A percentile compares a stretch with the other conserved stretches of the same genome.
Evolutionary conservation across 1,140 invertebrate genomes (phyloP).

Genomic region (Nebria ingens): DNA sequence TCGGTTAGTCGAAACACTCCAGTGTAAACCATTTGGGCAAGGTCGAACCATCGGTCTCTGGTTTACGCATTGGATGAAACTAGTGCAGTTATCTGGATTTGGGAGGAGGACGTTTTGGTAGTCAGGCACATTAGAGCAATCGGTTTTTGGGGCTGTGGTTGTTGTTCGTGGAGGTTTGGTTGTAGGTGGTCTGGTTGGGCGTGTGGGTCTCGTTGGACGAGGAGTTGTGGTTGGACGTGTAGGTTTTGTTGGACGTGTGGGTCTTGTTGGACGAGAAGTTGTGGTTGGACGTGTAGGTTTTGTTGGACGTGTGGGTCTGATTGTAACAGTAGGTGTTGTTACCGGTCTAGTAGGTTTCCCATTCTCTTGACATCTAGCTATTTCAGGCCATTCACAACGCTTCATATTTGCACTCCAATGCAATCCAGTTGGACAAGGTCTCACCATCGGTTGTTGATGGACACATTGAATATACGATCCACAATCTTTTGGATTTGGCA

Average conservation of each 20-base stretch:
- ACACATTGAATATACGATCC: slow-evolving; percentile 29
- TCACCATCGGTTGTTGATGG: slow-evolving; percentile 19
- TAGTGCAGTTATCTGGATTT: slow-evolving; percentile 19
- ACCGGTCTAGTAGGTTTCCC: too few relatives aligned
- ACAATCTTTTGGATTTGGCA: slow-evolving; percentile 24
- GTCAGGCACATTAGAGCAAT: slow-evolving; percentile 10
- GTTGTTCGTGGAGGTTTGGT: background rate
- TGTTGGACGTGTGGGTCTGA: background rate
- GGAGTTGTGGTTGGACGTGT: background rate
- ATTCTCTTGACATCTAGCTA: slow-evolving; percentile 16
- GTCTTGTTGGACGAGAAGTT: too few relatives aligned
- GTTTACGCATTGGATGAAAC: slow-evolving; percentile 30
- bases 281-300: background rate
- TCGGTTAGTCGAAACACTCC: slow-evolving; percentile 18
- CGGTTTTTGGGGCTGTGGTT: slow-evolving; percentile 15
- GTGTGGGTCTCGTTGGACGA: background rate
- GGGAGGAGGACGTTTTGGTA: slow-evolving; percentile 7
- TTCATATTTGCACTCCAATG: slow-evolving; percentile 21
- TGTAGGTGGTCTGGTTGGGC: background rate
- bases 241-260: background rate
- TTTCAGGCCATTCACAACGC: slow-evolving; percentile 23
- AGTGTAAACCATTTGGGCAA: slow-evolving; percentile 20
- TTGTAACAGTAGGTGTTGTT: background rate
- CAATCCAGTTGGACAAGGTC: slow-evolving; percentile 18
- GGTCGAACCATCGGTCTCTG: slow-evolving; percentile 19